Evolutionary conservation across 2,113 vertebrate genomes (phyloP), one percentile per base, ranked within the genome.

Genomic region (Oncorhynchus keta): DNA sequence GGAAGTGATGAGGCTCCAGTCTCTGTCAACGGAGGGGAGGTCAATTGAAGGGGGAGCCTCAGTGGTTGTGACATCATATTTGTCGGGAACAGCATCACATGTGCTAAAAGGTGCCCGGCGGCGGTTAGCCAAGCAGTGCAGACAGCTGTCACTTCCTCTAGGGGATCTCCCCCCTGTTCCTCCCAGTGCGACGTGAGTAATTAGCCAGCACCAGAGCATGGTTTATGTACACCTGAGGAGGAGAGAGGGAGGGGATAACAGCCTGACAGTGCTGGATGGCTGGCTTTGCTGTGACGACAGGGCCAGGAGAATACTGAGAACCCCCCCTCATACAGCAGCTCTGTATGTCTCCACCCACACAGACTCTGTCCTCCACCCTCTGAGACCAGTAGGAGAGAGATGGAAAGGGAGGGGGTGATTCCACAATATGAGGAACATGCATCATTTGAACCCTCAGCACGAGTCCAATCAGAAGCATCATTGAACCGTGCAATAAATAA

Each of bases 131-230:
- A 72, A 74, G 71, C 48, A 2, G 20, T 61, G 30, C 68, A 82
- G 83, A 82, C 85, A 87, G 84, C 86, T 89, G 90, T 87, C 85
- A 80, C 83, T 76, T 89, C 70, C 32, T 67, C 84, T 84, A 0
- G 35, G 87, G 86, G 82, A 85, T 84, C 76, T 76, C 68, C 83
- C 75, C 67, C 82, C 55, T 80, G 75, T 80, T 75, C 72, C 74
- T 77, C 74, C 65, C 76, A 35, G 62, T 66, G 82, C 20, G 55
- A 76, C 74, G 45, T 51, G 35, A 83, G 73, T 89, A 87, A 92
- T 92, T 85, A 90, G 76, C 76, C 48, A 2, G 73, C 77, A 65
- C 74, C 73, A 14, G 77, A 83, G 86, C 85, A 20, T 59, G 61
- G 77, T 73, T 14, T 68, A 78, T 69, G 70, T 70, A 66, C 80